A percentile compares a stretch with the other conserved stretches of the same genome.
Evolutionary conservation across 2,113 vertebrate genomes (phyloP).

Genomic region (Eretmochelys imbricata): DNA sequence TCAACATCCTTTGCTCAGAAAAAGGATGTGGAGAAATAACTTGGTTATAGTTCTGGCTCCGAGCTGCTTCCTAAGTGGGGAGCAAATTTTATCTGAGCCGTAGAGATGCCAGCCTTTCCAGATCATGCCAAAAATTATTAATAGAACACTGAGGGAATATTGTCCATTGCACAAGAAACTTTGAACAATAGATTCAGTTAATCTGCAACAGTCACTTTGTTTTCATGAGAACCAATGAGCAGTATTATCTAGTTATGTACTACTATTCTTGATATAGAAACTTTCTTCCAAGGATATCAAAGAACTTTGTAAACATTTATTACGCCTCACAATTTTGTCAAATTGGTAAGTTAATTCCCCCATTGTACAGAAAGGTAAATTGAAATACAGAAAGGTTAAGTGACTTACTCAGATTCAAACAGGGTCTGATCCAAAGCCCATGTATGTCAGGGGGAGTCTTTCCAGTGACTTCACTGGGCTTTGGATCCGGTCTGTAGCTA

Average conservation of each 20-base stretch:
- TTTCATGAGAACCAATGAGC: background rate
- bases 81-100: background rate
- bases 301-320: background rate
- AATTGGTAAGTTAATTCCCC: background rate
- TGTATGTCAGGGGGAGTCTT: background rate
- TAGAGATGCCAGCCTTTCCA: background rate
- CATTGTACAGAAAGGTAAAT: background rate
- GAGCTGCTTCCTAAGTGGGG: background rate
- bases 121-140: background rate
- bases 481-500: background rate
- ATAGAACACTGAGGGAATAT: background rate
- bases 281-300: background rate
- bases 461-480: accelerated
- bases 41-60: background rate
- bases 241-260: background rate
- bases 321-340: background rate
- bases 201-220: background rate
- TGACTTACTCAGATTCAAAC: background rate
- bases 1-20: background rate
- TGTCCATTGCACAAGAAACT: background rate
- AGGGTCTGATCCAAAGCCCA: background rate
- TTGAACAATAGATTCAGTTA: background rate
- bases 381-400: background rate
- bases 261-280: background rate
- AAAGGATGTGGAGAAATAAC: background rate